phyloP scores from a whole-genome alignment of 2,113 vertebrate species.

The Taxidea taxus region DNA sequence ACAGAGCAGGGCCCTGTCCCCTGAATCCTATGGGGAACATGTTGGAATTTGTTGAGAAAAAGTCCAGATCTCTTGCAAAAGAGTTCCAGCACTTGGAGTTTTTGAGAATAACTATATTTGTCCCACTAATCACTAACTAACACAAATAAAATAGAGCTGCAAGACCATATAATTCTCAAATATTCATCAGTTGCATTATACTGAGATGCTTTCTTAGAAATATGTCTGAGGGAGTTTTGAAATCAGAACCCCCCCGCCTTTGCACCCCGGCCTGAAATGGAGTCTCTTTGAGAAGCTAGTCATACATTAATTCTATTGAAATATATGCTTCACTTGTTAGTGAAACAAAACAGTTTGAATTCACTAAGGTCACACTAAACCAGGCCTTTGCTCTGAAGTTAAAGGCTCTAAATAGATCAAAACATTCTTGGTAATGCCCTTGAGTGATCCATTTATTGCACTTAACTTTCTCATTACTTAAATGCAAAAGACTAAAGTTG shows the following conservation, averaged over 20 bases:
- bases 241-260: not conserved
- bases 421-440: slow-evolving; percentile 76
- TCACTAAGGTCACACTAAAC: slow-evolving; percentile 76
- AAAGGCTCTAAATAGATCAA: slow-evolving; percentile 79
- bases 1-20: not conserved
- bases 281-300: slow-evolving; percentile 40
- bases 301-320: slow-evolving; percentile 76
- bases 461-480: slow-evolving; percentile 79
- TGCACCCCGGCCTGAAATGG: not conserved
- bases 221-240: not conserved
- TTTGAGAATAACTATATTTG: not conserved
- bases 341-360: slow-evolving; percentile 80
- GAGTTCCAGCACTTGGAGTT: not conserved
- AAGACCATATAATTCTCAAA: not conserved
- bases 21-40: not conserved
- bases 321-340: slow-evolving; percentile 79
- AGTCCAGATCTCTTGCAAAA: not conserved
- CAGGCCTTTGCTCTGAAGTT: slow-evolving; percentile 80
- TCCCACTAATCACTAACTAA: not conserved
- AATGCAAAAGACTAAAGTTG: slow-evolving; percentile 83
- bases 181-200: not conserved
- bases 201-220: not conserved
- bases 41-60: not conserved
- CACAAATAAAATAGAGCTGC: not conserved
- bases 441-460: slow-evolving; percentile 79